Evolutionary conservation across 2,888 invertebrate species (phyloP).

Genomic region (Coleophora flavipennella): DNA sequence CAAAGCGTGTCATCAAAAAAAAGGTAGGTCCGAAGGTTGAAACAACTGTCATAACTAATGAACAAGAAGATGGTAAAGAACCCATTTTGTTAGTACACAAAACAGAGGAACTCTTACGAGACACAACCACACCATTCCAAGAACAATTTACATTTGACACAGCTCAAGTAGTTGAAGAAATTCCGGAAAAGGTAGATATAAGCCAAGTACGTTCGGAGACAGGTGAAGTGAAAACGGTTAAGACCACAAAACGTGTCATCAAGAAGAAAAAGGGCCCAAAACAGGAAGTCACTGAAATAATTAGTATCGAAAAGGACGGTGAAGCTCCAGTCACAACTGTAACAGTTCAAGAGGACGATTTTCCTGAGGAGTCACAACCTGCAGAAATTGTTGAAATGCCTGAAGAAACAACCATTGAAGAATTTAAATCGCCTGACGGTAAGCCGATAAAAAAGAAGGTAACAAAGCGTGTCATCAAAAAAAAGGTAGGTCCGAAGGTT

Average conservation of each 20-base stretch:
- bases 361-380: slow-evolving; percentile 22
- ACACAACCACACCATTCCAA: slow-evolving; percentile 32
- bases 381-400: slow-evolving; percentile 19
- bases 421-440: slow-evolving; percentile 11
- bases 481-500: slow-evolving; percentile 43
- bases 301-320: slow-evolving; percentile 45
- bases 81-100: slow-evolving; percentile 17
- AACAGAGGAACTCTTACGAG: slow-evolving; percentile 17
- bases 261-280: slow-evolving; percentile 31
- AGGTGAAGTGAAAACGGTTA: slow-evolving; percentile 18
- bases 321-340: slow-evolving; percentile 35
- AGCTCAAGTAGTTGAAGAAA: slow-evolving; percentile 22
- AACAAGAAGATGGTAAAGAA: slow-evolving; percentile 31
- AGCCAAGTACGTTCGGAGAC: slow-evolving; percentile 16
- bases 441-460: slow-evolving; percentile 13
- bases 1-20: slow-evolving; percentile 28
- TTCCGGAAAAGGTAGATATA: slow-evolving; percentile 6
- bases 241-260: slow-evolving; percentile 19
- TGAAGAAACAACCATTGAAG: slow-evolving; percentile 13
- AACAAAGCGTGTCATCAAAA: slow-evolving; percentile 38
- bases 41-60: slow-evolving; percentile 28
- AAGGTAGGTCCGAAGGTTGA: slow-evolving; percentile 34
- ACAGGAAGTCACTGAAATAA: slow-evolving; percentile 50
- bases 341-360: slow-evolving; percentile 34
- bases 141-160: slow-evolving; percentile 31